A percentile compares a stretch with the other conserved stretches of the same genome.
Conservation (phyloP, 2,113 vertebrate species). For the Cottus gobio region DNA sequence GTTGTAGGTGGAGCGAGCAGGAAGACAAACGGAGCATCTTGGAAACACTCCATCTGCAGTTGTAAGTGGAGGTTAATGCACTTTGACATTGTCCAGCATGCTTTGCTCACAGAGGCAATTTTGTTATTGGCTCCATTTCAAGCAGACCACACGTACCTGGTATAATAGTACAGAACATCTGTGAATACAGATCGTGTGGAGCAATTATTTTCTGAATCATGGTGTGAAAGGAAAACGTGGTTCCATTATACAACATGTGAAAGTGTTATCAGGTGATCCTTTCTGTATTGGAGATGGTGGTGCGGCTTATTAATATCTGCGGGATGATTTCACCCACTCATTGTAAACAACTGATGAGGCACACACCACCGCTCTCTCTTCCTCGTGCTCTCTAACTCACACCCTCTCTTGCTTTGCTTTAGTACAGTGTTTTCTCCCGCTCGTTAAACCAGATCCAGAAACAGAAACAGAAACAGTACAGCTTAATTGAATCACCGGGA, state of each 20-base stretch:
- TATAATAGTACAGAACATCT: constrained; percentile 5
- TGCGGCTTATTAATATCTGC: constrained; percentile 61
- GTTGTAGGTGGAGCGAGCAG: neutral
- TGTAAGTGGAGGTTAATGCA: constrained; percentile 18
- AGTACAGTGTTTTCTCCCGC: no score
- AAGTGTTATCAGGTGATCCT: constrained; percentile 31
- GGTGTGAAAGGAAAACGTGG: constrained; percentile 17
- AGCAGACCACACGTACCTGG: constrained; percentile 5
- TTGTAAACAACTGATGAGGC: constrained; percentile 41
- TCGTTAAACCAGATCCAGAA: no score
- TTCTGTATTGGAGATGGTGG: constrained; percentile 16
- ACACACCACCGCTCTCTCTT: constrained; percentile 19
- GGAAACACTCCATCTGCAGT: neutral
- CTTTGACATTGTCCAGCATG: constrained; percentile 13
- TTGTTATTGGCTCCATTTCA: constrained; percentile 16
- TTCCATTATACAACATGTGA: constrained; percentile 30
- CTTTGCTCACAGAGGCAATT: neutral
- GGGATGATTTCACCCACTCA: constrained; percentile 25
- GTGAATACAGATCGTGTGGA: constrained; percentile 1
- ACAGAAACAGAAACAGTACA: constrained; percentile 42
- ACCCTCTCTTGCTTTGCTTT: neutral
- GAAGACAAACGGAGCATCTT: constrained; percentile 6
- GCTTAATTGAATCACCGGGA: constrained; percentile 37
- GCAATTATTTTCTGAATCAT: constrained; percentile 29
- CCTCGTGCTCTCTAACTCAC: neutral